Evolutionary conservation across 2,113 vertebrate genomes (phyloP).

Genomic region (Propithecus coquereli): DNA sequence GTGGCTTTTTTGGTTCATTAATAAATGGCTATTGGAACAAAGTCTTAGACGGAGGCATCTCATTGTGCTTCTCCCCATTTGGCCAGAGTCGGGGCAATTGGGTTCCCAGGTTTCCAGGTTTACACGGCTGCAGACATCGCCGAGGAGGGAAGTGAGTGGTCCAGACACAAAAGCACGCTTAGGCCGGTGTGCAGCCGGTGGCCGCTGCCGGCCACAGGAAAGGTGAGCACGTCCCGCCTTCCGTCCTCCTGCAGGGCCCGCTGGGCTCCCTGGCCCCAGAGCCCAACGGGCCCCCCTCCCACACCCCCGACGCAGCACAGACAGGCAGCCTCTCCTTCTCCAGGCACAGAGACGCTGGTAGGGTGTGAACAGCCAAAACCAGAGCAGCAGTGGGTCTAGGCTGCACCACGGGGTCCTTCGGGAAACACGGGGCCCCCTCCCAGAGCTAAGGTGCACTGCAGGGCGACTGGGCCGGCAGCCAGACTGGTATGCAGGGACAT

Average conservation of each 20-base stretch:
- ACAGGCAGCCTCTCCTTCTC: not conserved
- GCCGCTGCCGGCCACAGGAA: fast-evolving
- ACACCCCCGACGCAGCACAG: not conserved
- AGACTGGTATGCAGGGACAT: not conserved
- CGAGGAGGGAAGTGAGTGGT: not conserved
- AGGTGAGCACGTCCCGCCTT: too few species aligned
- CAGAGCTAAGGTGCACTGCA: not conserved
- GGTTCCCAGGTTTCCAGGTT: not conserved
- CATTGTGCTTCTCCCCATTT: too few species aligned
- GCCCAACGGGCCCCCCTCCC: not conserved
- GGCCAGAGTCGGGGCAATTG: not conserved
- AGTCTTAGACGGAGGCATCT: not conserved
- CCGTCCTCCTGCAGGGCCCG: not conserved
- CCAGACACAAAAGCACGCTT: not conserved
- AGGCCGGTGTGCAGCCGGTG: too few species aligned
- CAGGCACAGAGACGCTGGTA: not conserved
- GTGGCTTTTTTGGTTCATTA: not conserved
- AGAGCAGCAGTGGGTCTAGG: not conserved
- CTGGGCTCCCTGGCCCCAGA: not conserved
- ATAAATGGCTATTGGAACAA: not conserved
- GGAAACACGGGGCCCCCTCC: not conserved
- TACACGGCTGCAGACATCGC: not conserved
- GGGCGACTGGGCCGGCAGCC: not conserved
- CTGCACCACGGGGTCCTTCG: not conserved
- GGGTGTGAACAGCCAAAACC: not conserved